Evolutionary conservation across 2,888 invertebrate species (phyloP).

Genomic region (Amphipoea oculea): DNA sequence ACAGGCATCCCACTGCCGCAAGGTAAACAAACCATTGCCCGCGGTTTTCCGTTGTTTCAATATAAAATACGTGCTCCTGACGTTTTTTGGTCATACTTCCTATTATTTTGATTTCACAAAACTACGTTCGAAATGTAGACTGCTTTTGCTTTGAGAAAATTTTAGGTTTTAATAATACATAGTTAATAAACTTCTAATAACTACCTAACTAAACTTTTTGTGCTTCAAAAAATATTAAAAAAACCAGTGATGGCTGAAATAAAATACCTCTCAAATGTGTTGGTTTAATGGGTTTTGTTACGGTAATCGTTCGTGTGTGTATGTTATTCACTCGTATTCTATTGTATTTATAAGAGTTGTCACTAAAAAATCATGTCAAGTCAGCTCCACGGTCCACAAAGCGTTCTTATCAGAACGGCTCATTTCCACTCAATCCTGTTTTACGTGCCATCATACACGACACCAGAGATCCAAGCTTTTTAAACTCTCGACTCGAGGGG

Average conservation of each 20-base stretch:
- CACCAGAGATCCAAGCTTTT: constrained; percentile 75
- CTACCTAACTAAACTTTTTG: too few relatives aligned
- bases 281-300: neutral
- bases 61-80: constrained; percentile 64
- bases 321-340: constrained; percentile 14
- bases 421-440: constrained; percentile 86
- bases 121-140: constrained; percentile 8
- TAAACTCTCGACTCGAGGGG: constrained; percentile 75
- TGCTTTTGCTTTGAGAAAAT: neutral
- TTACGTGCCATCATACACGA: constrained; percentile 77
- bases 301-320: constrained; percentile 7
- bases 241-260: neutral
- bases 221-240: neutral
- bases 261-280: neutral
- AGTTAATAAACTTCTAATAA: neutral
- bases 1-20: constrained; percentile 71
- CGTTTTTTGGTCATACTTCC: constrained; percentile 54
- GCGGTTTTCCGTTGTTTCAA: constrained; percentile 66
- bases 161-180: neutral
- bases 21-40: constrained; percentile 81
- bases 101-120: constrained; percentile 29
- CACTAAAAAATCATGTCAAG: constrained; percentile 58
- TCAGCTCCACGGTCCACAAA: constrained; percentile 70
- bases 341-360: constrained; percentile 18
- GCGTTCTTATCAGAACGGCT: constrained; percentile 81